Percentiles rank a stretch among this genome's conserved stretches.
Evolutionary conservation across 2,797 vertebrate species (phyloP).

Genomic region (Eidolon dupreanum): DNA sequence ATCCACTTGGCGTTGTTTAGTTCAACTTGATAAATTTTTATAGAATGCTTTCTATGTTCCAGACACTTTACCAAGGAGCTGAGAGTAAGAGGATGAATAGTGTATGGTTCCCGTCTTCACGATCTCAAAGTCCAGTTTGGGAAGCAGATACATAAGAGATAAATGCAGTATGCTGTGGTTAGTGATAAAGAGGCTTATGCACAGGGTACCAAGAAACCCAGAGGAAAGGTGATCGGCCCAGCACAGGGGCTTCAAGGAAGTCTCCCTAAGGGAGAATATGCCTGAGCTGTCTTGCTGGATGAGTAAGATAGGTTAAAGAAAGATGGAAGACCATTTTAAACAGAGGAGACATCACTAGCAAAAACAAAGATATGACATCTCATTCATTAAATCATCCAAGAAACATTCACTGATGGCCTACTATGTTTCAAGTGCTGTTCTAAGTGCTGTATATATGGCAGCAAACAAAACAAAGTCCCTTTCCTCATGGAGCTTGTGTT

Average conservation of each 20-base stretch:
- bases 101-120: neutral
- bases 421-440: neutral
- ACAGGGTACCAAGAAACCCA: neutral
- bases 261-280: neutral
- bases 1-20: conserved; percentile 48
- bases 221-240: neutral
- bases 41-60: conserved; percentile 30
- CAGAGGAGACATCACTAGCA: neutral
- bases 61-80: conserved; percentile 41
- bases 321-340: neutral
- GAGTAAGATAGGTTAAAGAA: neutral
- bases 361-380: neutral
- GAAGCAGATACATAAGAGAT: neutral
- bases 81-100: conserved; percentile 30
- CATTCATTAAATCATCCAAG: neutral
- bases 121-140: neutral
- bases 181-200: neutral
- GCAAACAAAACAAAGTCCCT: neutral
- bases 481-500: neutral
- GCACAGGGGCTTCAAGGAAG: neutral
- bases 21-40: conserved; percentile 52
- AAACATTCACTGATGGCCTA: neutral
- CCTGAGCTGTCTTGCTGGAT: neutral
- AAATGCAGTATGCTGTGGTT: neutral
- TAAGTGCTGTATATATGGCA: neutral